Percentiles rank a stretch among this genome's conserved stretches.
These are phyloP conservation scores for Rutpela maculata DNA, from an alignment of 2,888 invertebrate genomes.

Conservation along the genomic window DNA sequence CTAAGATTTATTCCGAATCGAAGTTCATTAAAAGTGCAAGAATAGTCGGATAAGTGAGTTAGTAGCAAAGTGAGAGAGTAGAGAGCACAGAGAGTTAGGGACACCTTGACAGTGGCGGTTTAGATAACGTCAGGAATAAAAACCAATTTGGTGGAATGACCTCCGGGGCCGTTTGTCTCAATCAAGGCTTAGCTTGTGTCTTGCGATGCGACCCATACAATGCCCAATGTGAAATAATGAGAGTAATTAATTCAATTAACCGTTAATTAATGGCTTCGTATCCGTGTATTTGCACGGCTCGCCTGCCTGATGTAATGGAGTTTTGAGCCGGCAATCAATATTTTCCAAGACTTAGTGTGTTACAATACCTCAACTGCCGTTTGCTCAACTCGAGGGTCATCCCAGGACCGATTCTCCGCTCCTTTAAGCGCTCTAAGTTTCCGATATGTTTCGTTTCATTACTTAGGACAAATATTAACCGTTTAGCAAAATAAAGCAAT, in stretches of 20 bases:
- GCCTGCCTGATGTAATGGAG: conserved; percentile 73
- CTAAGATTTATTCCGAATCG: conserved; percentile 36
- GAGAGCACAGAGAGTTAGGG: conserved; percentile 51
- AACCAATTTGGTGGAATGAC: conserved; percentile 73
- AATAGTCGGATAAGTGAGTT: conserved; percentile 54
- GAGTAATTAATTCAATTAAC: conserved; percentile 77
- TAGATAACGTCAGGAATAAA: conserved; percentile 68
- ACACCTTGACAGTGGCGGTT: conserved; percentile 66
- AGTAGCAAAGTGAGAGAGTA: conserved; percentile 23
- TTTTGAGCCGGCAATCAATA: conserved; percentile 75
- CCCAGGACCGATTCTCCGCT: conserved; percentile 11
- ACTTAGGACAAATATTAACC: conserved; percentile 5
- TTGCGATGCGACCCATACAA: conserved; percentile 68
- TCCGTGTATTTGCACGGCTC: conserved; percentile 73
- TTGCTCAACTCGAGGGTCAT: conserved; percentile 10
- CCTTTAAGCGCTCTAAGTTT: neutral
- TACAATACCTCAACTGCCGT: conserved; percentile 8
- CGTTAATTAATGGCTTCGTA: conserved; percentile 76
- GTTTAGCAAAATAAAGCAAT: neutral
- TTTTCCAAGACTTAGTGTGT: conserved; percentile 63
- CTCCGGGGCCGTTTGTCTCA: conserved; percentile 73
- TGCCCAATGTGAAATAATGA: conserved; percentile 74
- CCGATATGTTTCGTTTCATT: conserved; percentile 11
- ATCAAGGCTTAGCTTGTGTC: conserved; percentile 72
- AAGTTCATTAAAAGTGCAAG: conserved; percentile 51